Conservation (phyloP, 2,888 invertebrate species). For the Drosophila lacicola region DNA sequence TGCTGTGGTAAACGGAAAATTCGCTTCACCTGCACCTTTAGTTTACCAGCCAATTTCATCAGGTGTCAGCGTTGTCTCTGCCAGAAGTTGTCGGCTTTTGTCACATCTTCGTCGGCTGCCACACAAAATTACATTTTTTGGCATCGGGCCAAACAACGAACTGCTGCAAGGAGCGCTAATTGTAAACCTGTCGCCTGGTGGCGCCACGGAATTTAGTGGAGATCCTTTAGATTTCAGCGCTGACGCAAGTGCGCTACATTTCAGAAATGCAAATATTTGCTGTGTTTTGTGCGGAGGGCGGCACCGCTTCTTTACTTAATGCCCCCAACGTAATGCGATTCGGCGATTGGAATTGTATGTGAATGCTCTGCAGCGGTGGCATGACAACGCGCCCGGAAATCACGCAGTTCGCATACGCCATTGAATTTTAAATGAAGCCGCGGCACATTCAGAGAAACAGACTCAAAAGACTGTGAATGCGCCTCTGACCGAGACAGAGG, state of each 20-base stretch:
- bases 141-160: constrained; percentile 7
- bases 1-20: background rate
- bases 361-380: constrained; percentile 18
- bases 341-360: constrained; percentile 56
- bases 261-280: constrained; percentile 73
- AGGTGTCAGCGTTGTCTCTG: constrained; percentile 28
- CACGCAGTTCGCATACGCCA: constrained; percentile 73
- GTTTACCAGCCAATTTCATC: constrained; percentile 4
- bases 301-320: constrained; percentile 20
- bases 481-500: constrained; percentile 3
- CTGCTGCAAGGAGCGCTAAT: constrained; percentile 30
- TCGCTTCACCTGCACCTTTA: background rate
- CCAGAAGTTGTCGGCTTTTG: constrained; percentile 2
- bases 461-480: constrained; percentile 12
- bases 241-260: constrained; percentile 4
- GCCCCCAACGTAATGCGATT: constrained; percentile 25
- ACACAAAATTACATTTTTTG: background rate
- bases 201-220: constrained; percentile 23
- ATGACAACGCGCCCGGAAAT: constrained; percentile 65
- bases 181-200: constrained; percentile 24
- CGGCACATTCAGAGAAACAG: constrained; percentile 20
- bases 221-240: constrained; percentile 47
- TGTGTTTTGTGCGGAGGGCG: constrained; percentile 29
- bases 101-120: constrained; percentile 8
- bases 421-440: constrained; percentile 80